Conservation (phyloP, 2,113 vertebrate species). For the Potamarius usumacintae region DNA sequence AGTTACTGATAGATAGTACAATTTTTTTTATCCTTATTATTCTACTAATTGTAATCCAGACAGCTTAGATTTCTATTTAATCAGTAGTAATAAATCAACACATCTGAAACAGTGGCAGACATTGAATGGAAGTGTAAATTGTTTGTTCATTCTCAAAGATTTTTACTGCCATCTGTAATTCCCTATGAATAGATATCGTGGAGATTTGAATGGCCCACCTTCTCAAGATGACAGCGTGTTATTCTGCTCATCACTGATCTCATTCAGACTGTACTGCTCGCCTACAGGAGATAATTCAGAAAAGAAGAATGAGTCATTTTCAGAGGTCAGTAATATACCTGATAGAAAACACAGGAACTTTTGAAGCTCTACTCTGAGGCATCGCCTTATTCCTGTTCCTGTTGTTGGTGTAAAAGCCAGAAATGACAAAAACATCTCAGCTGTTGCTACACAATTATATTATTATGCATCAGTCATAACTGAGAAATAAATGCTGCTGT, state of each 20-base stretch:
- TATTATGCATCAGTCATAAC: background rate
- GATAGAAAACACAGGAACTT: background rate
- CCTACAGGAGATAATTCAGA: constrained; percentile 8
- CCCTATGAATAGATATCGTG: background rate
- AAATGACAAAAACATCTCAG: background rate
- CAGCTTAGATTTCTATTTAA: constrained; percentile 26
- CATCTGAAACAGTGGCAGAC: constrained; percentile 5
- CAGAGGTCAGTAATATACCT: constrained; percentile 15
- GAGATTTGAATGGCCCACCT: constrained; percentile 1
- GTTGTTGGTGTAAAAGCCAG: constrained; percentile 29
- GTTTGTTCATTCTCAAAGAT: background rate
- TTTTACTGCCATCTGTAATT: background rate
- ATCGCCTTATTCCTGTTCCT: constrained; percentile 21
- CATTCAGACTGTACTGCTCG: background rate
- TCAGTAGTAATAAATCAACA: constrained; percentile 27
- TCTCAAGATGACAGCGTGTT: background rate
- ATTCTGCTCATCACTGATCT: constrained; percentile 7
- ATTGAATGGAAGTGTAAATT: constrained; percentile 9
- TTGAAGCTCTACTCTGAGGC: background rate
- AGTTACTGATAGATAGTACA: background rate
- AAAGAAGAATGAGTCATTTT: constrained; percentile 33
- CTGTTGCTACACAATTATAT: background rate
- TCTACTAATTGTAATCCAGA: background rate
- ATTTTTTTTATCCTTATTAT: background rate
- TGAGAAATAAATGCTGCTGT: background rate